Conservation (phyloP, 2,113 vertebrate genomes). For the Pseudopipra pipra region DNA sequence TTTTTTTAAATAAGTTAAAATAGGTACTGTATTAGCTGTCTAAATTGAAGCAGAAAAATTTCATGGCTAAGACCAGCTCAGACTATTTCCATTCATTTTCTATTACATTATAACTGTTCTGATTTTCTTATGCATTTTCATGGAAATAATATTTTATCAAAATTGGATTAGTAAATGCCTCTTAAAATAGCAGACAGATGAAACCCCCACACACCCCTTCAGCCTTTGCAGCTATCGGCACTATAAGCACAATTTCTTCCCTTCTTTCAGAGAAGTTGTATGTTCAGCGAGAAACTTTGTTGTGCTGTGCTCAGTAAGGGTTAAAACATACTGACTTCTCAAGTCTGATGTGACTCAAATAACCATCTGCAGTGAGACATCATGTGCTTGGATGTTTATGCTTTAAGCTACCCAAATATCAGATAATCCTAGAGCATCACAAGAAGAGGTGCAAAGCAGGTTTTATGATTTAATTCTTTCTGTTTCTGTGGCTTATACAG, state of each 20-base stretch:
- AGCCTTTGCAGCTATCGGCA: not conserved
- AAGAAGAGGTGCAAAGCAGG: slow-evolving; percentile 18
- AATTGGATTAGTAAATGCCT: not conserved
- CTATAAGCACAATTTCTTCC: not conserved
- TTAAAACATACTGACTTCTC: not conserved
- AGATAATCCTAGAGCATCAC: slow-evolving; percentile 36
- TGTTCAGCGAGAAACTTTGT: not conserved
- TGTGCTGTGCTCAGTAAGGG: not conserved
- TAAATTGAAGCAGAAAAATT: not conserved
- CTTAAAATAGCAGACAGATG: not conserved
- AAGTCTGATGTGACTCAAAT: not conserved
- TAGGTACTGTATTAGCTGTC: not conserved
- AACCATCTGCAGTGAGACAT: not conserved
- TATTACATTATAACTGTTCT: not conserved
- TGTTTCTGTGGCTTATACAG: not conserved
- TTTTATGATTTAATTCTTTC: slow-evolving; percentile 10
- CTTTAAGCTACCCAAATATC: slow-evolving; percentile 30
- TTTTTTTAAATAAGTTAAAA: not conserved
- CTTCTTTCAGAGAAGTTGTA: not conserved
- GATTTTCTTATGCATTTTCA: not conserved
- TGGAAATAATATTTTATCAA: not conserved
- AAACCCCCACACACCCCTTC: fast-evolving
- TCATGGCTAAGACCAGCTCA: not conserved
- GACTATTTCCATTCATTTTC: not conserved
- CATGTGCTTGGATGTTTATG: not conserved